Base-by-base conservation (phyloP, 2,888 invertebrate species). In the Drosophila paranaensis region DNA sequence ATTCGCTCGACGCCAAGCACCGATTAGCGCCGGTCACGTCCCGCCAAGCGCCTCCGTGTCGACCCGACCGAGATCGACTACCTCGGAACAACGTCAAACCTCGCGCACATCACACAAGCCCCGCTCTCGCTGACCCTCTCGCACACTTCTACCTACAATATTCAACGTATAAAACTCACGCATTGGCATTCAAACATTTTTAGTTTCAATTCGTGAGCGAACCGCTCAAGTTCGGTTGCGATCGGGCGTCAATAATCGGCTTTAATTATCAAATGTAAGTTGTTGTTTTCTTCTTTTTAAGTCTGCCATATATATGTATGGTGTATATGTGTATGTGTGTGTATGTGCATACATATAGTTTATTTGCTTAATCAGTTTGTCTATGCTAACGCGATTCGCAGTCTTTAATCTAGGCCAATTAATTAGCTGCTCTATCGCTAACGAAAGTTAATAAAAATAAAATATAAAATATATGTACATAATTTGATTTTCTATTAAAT, bases 191-290 rank as follows among this genome's bases (percentile, higher is more conserved):
- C 58, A 54, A 76, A 63, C 63, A 58, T 56, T 87, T 88, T 82
- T 74, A 87, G 89, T 87, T 73, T 79, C 61, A 56, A 55, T 74
- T 88, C 61, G 72, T 43, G 61, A 58, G 71, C 71, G 72, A 48
- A 27, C 6, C 72, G 74, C 48, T 82, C 77, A 89, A 71, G 81
- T 60, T 77, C 74, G 76, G 74, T 20, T 64, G 69, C 42, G 57
- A 50, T 70, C 66, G 55, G 46, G 16, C 50, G 25, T 42, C 61
- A 54, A 25, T 25, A 43, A 60, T 60, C 25, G 46, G 27, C 48
- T 46, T 50, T 25, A 45, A 57, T 61, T 48, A 48, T 67, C 53
- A 53, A 10, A 60, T 9, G 86, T 82, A 67, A 76, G 71, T 79
- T 71, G 40, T 57, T 45, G 20, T 20, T 20, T 20, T 20, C 20